Percentiles rank a stretch among this genome's conserved stretches.
phyloP scores from a whole-genome alignment of 2,797 vertebrate species.

The Pipistrellus kuhlii region DNA sequence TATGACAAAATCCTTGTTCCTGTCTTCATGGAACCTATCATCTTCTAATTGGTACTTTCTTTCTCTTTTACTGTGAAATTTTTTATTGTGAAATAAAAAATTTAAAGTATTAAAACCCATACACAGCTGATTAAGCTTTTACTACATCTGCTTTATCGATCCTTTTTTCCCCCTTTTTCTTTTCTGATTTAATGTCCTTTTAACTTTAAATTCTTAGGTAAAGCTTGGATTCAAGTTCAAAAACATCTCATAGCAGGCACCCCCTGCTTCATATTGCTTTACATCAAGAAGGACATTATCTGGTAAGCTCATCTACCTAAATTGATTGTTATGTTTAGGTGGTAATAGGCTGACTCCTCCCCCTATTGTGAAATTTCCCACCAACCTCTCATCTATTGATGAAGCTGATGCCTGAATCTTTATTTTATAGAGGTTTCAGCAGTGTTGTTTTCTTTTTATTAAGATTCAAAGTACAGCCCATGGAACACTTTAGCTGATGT shows the following conservation, averaged over 20 bases:
- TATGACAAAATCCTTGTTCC: background rate
- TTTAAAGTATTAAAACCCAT: background rate
- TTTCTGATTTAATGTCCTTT: background rate
- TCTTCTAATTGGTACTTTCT: background rate
- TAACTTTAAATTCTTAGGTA: background rate
- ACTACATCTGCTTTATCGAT: background rate
- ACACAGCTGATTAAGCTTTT: background rate
- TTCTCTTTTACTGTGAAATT: background rate
- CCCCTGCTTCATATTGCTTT: background rate
- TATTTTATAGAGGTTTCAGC: conserved; percentile 25
- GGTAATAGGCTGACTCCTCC: background rate
- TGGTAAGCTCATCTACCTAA: background rate
- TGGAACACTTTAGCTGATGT: background rate
- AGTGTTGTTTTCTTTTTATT: background rate
- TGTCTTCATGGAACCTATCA: background rate
- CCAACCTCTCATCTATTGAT: background rate
- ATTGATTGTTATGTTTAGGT: background rate
- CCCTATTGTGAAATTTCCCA: background rate
- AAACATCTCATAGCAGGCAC: background rate
- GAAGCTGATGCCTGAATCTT: background rate
- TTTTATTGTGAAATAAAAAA: background rate
- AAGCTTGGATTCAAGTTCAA: background rate
- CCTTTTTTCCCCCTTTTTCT: background rate
- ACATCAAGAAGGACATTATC: background rate
- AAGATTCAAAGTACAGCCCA: background rate